Evolutionary conservation across 2,888 invertebrate species (phyloP), one percentile per base, ranked within the genome.

Genomic region (Ditylenchus weischeri): DNA sequence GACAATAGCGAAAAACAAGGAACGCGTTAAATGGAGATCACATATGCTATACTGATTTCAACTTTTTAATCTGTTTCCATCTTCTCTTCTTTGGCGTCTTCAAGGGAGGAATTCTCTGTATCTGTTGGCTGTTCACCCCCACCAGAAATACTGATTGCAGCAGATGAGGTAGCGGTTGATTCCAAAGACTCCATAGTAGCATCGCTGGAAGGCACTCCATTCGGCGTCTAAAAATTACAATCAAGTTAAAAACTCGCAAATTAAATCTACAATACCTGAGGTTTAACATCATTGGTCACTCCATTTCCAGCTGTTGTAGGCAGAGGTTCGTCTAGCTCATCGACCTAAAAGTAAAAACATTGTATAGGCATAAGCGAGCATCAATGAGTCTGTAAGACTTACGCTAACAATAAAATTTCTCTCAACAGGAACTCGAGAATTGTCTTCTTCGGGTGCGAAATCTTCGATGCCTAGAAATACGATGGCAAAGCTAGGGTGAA

Each of bases 391-490:
- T 23, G 11, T 36, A 36, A 36, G 18, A 57, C 69, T 35, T 66
- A 72, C 72, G 21, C 68, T 68, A 49, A 72, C 65, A 43, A 73
- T 75, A 23, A 73, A 73, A 13, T 67, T 76, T 29, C 74, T 54
- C 58, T 73, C 76, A n/a, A 73, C 71, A 4, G 54, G 64, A 48
- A 64, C 60, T 13, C 50, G 62, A 21, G 69, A 49, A 19, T 64
- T 65, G 15, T 59, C 66, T 15, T 74, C 66, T 15, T 69, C 72
- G 15, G 43, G 51, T 35, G 49, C 47, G 29, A 59, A 49, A 7
- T 64, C 64, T 18, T 69, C 75, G 2, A 47, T 58, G 5, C 62
- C 69, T 62, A 35, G 48, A 54, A 54, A 54, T 11, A 10, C 10
- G 54, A 15, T 29, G 10, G 11, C 10, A 54, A 10, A 47, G n/a